Conservation (phyloP, 2,888 invertebrate genomes). For the Drosophila prolongata region DNA sequence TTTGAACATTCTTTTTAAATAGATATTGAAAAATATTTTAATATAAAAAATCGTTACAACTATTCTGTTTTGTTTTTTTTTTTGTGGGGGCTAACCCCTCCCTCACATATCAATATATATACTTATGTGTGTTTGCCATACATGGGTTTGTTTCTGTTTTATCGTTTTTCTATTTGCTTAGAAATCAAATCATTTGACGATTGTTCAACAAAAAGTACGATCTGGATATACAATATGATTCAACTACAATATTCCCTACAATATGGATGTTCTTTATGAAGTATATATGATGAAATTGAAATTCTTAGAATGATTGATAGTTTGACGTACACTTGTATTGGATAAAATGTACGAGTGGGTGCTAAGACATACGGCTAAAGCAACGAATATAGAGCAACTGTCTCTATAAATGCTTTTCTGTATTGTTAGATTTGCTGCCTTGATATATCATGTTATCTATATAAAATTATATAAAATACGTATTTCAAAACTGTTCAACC, state of each 20-base stretch:
- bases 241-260: slow-evolving; percentile 67
- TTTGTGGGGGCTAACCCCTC: slow-evolving; percentile 34
- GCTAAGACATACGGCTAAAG: slow-evolving; percentile 30
- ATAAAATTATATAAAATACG: slow-evolving; percentile 52
- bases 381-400: slow-evolving; percentile 33
- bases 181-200: slow-evolving; percentile 50
- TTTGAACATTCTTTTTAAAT: slow-evolving; percentile 51
- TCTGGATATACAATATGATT: slow-evolving; percentile 50
- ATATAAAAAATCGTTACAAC: slow-evolving; percentile 72
- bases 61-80: slow-evolving; percentile 48
- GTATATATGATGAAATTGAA: slow-evolving; percentile 43
- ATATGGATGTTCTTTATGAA: slow-evolving; percentile 29
- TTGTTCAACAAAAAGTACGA: slow-evolving; percentile 51
- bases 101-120: slow-evolving; percentile 32
- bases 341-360: slow-evolving; percentile 47
- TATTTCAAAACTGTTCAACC: slow-evolving; percentile 58
- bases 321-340: slow-evolving; percentile 30
- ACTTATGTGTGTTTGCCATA: slow-evolving; percentile 36
- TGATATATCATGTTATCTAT: slow-evolving; percentile 22
- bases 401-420: slow-evolving; percentile 20
- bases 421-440: slow-evolving; percentile 18
- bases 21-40: slow-evolving; percentile 74
- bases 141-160: slow-evolving; percentile 24
- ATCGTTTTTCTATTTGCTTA: slow-evolving; percentile 47
- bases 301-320: slow-evolving; percentile 31